Evolutionary conservation across 1,140 invertebrate genomes (phyloP).

Genomic region (Penaeus vannamei): DNA sequence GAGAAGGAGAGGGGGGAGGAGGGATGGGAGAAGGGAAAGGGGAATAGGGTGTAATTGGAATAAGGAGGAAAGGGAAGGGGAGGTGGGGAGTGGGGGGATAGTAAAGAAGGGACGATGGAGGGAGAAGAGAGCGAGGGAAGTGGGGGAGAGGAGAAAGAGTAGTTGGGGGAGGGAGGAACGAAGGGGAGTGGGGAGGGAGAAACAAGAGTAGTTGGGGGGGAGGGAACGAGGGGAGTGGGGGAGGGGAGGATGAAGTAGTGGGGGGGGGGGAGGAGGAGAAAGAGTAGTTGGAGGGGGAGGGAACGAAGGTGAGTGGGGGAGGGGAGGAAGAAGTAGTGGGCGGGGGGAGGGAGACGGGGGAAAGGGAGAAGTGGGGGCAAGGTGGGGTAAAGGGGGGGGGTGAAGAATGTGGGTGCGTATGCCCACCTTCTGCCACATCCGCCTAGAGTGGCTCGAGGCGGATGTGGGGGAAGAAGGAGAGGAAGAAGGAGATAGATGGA

Average conservation of each 20-base stretch:
- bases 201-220: too few relatives aligned
- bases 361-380: neutral
- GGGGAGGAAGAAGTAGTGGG: neutral
- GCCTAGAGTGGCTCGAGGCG: neutral
- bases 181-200: neutral
- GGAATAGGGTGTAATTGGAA: neutral
- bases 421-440: too few relatives aligned
- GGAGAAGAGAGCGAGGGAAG: neutral
- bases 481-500: neutral
- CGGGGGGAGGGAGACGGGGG: neutral
- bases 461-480: neutral
- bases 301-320: neutral
- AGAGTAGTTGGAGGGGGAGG: too few relatives aligned
- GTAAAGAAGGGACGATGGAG: slow-evolving; percentile 3
- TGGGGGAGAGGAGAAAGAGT: neutral
- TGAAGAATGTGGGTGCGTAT: neutral
- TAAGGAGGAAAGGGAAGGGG: neutral
- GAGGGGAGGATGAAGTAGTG: neutral
- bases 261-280: neutral
- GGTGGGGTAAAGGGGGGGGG: neutral
- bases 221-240: neutral
- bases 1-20: neutral
- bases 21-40: neutral
- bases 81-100: neutral
- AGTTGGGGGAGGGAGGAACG: neutral